Evolutionary conservation across 2,113 vertebrate species (phyloP).

Genomic region (Tringa solitaria): DNA sequence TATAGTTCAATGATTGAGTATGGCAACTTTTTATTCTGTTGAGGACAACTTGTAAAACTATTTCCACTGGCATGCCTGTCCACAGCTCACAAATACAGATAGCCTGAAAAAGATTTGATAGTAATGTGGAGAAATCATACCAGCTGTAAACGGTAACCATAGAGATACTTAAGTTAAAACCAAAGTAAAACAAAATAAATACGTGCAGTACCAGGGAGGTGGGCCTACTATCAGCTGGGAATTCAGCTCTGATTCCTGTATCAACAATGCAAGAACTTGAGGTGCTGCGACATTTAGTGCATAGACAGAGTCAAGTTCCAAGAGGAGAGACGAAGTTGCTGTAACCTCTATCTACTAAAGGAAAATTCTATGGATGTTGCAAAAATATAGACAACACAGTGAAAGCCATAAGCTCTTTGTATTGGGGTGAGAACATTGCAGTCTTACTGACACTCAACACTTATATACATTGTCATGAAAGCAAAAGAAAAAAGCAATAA

Average conservation of each 20-base stretch:
- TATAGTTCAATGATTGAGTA: background rate
- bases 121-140: background rate
- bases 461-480: background rate
- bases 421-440: background rate
- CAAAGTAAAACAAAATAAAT: background rate
- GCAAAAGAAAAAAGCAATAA: background rate
- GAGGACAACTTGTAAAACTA: background rate
- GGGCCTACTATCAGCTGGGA: background rate
- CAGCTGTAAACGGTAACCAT: background rate
- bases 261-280: background rate
- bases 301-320: background rate
- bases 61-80: background rate
- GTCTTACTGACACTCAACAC: background rate
- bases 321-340: background rate
- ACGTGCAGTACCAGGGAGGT: background rate
- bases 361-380: background rate
- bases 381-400: background rate
- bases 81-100: background rate
- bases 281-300: background rate
- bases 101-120: background rate
- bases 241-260: background rate
- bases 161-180: background rate
- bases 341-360: background rate
- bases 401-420: background rate
- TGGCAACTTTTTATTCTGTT: background rate